phyloP scores from a whole-genome alignment of 2,113 vertebrate genomes.

The Rafetus swinhoei region DNA sequence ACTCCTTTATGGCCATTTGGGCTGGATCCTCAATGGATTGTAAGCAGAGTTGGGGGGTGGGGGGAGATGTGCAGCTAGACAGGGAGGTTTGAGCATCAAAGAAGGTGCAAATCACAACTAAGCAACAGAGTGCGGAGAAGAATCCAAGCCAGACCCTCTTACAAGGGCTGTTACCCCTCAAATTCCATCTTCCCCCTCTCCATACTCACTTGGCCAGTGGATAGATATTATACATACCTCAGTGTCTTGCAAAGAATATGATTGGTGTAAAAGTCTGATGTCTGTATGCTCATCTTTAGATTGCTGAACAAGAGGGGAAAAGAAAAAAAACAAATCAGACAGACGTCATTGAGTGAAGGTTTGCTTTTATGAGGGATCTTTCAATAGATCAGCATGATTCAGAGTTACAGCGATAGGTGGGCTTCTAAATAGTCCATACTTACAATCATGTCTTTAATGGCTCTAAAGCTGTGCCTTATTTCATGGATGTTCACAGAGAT shows the following conservation, averaged over 20 bases:
- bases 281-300: conserved; percentile 48
- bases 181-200: background rate
- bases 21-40: no score
- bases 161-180: no score
- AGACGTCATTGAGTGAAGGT: background rate
- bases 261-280: conserved; percentile 50
- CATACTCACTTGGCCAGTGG: background rate
- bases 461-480: background rate
- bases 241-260: conserved; percentile 38
- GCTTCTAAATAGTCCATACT: background rate
- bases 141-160: no score
- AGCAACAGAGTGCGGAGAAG: no score
- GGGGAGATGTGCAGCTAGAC: no score
- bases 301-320: conserved; percentile 48
- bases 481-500: background rate
- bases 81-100: no score
- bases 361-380: background rate
- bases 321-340: background rate
- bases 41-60: no score
- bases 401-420: background rate
- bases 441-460: background rate
- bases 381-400: background rate
- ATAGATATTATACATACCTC: conserved; percentile 35
- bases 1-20: no score
- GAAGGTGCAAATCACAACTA: no score